These are phyloP conservation scores for Pantala flavescens DNA, from an alignment of 1,140 invertebrate species.

Conservation along the genomic window DNA sequence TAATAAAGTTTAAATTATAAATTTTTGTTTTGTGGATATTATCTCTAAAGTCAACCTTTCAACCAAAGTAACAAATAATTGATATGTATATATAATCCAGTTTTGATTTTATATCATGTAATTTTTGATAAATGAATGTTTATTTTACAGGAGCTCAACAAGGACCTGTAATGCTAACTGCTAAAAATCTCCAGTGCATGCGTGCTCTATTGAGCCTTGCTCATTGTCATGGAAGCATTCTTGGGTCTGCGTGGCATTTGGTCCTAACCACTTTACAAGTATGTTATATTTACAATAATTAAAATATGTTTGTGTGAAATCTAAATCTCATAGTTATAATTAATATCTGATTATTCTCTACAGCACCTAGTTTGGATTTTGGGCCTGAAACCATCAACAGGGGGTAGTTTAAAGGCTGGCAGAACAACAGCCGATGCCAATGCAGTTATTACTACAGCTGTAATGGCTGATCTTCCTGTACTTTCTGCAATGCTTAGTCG, in stretches of 20 bases:
- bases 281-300: background rate
- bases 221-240: constrained; percentile 81
- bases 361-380: constrained; percentile 96
- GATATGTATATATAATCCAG: too few relatives aligned
- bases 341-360: constrained; percentile 22
- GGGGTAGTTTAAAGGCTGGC: constrained; percentile 78
- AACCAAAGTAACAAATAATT: too few relatives aligned
- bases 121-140: too few relatives aligned
- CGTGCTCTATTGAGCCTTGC: constrained; percentile 78
- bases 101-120: too few relatives aligned
- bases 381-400: constrained; percentile 87
- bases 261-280: constrained; percentile 80
- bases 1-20: too few relatives aligned
- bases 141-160: constrained; percentile 68
- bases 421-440: constrained; percentile 59
- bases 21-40: too few relatives aligned
- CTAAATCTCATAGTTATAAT: background rate
- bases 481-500: constrained; percentile 85
- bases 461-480: constrained; percentile 91
- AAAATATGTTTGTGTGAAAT: background rate
- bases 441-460: constrained; percentile 88
- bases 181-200: constrained; percentile 96
- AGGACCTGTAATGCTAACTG: constrained; percentile 96
- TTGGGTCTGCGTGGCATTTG: constrained; percentile 90
- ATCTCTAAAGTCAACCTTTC: too few relatives aligned